Conservation (phyloP, 2,797 vertebrate species). For the Florisuga fusca region DNA sequence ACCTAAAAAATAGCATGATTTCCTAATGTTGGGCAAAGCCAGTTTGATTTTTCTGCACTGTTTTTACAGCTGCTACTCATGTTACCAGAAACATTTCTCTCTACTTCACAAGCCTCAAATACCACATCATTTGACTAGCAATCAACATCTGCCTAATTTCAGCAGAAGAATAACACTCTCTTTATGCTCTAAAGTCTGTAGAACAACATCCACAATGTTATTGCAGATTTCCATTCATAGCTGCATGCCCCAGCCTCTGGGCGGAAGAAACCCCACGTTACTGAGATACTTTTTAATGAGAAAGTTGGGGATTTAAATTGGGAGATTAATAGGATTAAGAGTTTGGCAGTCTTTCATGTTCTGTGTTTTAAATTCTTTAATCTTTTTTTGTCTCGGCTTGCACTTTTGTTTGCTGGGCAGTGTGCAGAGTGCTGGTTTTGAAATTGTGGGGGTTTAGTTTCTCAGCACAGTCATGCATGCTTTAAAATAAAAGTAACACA, state of each 20-base stretch:
- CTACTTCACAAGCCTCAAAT: slow-evolving; percentile 51
- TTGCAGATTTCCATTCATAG: slow-evolving; percentile 34
- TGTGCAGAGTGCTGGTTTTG: background rate
- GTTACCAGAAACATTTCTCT: slow-evolving; percentile 54
- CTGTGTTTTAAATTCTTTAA: background rate
- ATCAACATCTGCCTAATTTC: slow-evolving; percentile 65
- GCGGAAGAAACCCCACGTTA: background rate
- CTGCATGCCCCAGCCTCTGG: background rate
- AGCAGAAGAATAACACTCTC: slow-evolving; percentile 51
- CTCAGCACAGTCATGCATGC: background rate
- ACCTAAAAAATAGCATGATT: background rate
- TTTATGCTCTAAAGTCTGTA: slow-evolving; percentile 11
- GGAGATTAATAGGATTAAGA: slow-evolving; percentile 57
- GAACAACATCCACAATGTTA: slow-evolving; percentile 18
- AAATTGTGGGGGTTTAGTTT: background rate
- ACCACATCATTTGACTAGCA: slow-evolving; percentile 51
- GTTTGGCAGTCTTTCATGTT: background rate
- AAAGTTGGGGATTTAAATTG: slow-evolving; percentile 5
- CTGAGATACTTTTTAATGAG: slow-evolving; percentile 24
- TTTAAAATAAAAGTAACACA: background rate
- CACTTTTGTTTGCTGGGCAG: background rate
- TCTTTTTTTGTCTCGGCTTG: background rate
- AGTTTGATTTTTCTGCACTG: slow-evolving; percentile 24
- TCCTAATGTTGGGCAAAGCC: slow-evolving; percentile 31
- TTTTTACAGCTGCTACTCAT: slow-evolving; percentile 66